A percentile compares a stretch with the other conserved stretches of the same genome.
These are phyloP conservation scores for Uloborus diversus DNA, from an alignment of 1,140 invertebrate genomes.

Conservation along the genomic window DNA sequence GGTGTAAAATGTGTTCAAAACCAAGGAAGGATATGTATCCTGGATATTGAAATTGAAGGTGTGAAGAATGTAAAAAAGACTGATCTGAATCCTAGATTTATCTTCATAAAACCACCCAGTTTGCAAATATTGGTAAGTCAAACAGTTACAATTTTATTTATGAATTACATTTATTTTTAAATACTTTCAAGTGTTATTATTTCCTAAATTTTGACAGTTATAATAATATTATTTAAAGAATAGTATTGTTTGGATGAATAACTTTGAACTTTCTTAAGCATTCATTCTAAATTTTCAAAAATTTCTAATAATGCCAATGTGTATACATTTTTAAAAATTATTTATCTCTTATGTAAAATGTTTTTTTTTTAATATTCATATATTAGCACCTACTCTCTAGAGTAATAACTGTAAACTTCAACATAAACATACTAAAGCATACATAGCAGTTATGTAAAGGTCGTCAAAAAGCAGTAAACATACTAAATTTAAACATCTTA, in stretches of 20 bases:
- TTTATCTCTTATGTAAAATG: no score
- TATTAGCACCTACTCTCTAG: no score
- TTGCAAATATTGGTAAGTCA: conserved; percentile 72
- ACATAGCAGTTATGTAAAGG: no score
- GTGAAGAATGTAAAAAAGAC: conserved; percentile 90
- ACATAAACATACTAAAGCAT: no score
- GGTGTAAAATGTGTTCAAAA: conserved; percentile 83
- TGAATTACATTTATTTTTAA: no score
- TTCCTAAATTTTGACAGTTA: not conserved
- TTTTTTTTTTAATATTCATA: no score
- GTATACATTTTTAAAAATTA: no score
- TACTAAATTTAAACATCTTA: no score
- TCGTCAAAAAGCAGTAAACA: no score
- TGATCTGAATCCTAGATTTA: conserved; percentile 81
- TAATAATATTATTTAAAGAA: conserved; percentile 9
- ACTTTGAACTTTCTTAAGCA: not conserved
- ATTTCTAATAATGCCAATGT: no score
- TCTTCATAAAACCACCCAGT: conserved; percentile 95
- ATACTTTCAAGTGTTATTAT: not conserved
- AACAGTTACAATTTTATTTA: no score
- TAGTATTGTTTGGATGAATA: not conserved
- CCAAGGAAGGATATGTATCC: conserved; percentile 86
- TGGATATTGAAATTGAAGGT: conserved; percentile 97
- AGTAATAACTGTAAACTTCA: no score
- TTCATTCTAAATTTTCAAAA: not conserved